Percentiles rank a stretch among this genome's conserved stretches.
phyloP scores from a whole-genome alignment of 2,797 vertebrate genomes.

The Delichon dasypus region DNA sequence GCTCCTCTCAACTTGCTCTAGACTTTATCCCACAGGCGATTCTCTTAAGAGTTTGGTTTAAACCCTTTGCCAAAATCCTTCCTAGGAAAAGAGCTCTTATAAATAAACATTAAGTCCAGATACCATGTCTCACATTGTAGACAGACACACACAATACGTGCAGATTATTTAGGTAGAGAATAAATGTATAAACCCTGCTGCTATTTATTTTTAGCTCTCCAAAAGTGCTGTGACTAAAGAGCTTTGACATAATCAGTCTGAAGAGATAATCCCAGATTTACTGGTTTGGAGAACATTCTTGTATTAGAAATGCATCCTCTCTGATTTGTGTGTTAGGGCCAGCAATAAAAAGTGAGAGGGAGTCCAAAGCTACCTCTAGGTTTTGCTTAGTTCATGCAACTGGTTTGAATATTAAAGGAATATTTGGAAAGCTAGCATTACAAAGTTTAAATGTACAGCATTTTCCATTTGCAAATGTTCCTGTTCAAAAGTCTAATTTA shows the following conservation, averaged over 20 bases:
- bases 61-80: constrained; percentile 21
- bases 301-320: constrained; percentile 70
- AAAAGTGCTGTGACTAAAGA: constrained; percentile 69
- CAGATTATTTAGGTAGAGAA: constrained; percentile 43
- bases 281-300: constrained; percentile 72
- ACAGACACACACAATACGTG: not conserved
- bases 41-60: not conserved
- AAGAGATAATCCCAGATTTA: constrained; percentile 77
- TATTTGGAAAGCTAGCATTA: constrained; percentile 14
- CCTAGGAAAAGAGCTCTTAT: constrained; percentile 45
- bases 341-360: constrained; percentile 51
- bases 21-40: rapidly evolving
- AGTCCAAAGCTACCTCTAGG: not conserved
- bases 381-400: constrained; percentile 39
- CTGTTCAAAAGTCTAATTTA: constrained; percentile 1
- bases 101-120: constrained; percentile 48
- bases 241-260: constrained; percentile 76
- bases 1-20: not conserved
- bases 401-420: constrained; percentile 10
- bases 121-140: not conserved
- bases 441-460: not conserved
- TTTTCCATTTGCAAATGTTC: constrained; percentile 1
- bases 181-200: constrained; percentile 1
- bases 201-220: constrained; percentile 68
- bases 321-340: constrained; percentile 38